A percentile compares a stretch with the other conserved stretches of the same genome.
phyloP scores from a whole-genome alignment of 2,888 invertebrate genomes.

The Orthosia incerta region DNA sequence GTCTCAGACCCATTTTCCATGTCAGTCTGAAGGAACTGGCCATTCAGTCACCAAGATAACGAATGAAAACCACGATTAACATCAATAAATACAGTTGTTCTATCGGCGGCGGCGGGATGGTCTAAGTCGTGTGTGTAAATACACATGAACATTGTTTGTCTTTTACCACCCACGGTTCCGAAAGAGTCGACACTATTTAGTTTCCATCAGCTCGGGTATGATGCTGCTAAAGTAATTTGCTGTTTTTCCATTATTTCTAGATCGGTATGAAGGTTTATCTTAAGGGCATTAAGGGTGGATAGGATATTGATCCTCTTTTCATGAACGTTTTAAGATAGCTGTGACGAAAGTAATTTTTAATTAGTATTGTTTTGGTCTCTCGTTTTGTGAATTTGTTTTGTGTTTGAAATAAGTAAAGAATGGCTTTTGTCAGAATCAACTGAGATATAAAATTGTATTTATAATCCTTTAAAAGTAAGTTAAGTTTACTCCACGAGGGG shows the following conservation, averaged over 20 bases:
- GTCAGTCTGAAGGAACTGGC: no score
- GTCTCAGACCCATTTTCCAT: no score
- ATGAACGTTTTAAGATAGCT: background rate
- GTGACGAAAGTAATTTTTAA: constrained; percentile 19
- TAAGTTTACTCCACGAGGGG: no score
- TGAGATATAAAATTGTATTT: constrained; percentile 2
- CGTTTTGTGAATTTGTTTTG: background rate
- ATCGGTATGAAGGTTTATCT: constrained; percentile 15
- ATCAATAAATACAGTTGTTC: no score
- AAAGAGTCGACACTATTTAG: constrained; percentile 21
- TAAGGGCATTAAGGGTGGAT: constrained; percentile 18
- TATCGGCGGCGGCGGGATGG: no score
- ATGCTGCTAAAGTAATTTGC: constrained; percentile 10
- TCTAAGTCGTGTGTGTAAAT: no score
- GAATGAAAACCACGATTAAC: no score
- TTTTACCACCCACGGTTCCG: background rate
- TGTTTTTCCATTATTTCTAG: constrained; percentile 35
- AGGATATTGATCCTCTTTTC: constrained; percentile 6
- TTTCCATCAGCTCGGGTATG: constrained; percentile 31
- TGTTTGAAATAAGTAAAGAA: constrained; percentile 2
- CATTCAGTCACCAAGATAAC: no score
- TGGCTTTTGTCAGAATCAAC: background rate
- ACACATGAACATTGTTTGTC: no score
- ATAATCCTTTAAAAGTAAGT: background rate
- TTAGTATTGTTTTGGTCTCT: background rate